Conservation (phyloP, 2,888 invertebrate species). For the Euproctis similis region DNA sequence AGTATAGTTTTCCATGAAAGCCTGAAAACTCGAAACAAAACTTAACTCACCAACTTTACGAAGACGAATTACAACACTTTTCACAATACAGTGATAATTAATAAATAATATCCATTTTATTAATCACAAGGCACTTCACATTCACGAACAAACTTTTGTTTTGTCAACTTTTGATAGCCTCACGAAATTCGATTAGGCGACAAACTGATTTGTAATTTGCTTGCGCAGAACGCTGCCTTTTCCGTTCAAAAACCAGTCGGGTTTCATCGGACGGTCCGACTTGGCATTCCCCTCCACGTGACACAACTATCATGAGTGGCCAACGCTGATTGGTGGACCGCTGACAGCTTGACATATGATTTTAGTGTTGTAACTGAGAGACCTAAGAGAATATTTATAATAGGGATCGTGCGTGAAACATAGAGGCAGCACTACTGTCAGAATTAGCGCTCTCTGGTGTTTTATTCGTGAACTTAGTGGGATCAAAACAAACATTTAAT, state of each 20-base stretch:
- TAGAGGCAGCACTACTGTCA: too few relatives aligned
- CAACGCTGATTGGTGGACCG: constrained; percentile 24
- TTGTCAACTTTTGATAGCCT: constrained; percentile 31
- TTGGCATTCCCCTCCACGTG: constrained; percentile 36
- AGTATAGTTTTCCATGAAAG: constrained; percentile 30
- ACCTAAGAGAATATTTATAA: too few relatives aligned
- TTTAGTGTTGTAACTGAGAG: too few relatives aligned
- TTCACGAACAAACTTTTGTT: constrained; percentile 42
- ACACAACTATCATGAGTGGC: constrained; percentile 24
- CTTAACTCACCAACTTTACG: constrained; percentile 40
- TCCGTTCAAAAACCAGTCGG: constrained; percentile 30
- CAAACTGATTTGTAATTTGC: constrained; percentile 18
- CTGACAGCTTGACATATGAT: neutral
- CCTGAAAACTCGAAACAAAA: constrained; percentile 17
- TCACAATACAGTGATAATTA: constrained; percentile 35
- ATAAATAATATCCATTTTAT: constrained; percentile 58
- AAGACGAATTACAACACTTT: constrained; percentile 32
- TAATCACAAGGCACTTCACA: constrained; percentile 53
- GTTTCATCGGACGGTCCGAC: neutral
- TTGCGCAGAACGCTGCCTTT: constrained; percentile 14
- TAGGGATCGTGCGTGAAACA: too few relatives aligned
- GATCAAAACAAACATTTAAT: too few relatives aligned
- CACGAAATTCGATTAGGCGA: constrained; percentile 35
- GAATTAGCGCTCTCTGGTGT: too few relatives aligned
- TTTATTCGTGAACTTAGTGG: too few relatives aligned